Percentiles rank a stretch among this genome's conserved stretches.
Conservation (phyloP, 1,140 invertebrate genomes). For the Tetranychus cinnabarinus region DNA sequence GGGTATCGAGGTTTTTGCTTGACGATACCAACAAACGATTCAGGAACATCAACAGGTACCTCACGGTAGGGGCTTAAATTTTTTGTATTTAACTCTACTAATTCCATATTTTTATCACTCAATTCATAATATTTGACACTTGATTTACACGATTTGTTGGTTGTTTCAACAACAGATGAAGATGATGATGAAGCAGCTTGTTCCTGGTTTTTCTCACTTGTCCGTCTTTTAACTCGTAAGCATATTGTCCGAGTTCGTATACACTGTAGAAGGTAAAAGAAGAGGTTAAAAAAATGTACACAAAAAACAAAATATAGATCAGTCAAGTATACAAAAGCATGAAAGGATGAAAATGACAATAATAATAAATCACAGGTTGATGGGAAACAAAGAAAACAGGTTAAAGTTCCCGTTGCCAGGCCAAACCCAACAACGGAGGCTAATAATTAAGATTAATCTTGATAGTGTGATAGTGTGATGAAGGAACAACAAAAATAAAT, state of each 20-base stretch:
- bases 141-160: too few species aligned
- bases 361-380: too few species aligned
- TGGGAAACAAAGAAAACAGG: too few species aligned
- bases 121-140: neutral
- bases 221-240: conserved; percentile 61
- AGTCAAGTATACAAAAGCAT: too few species aligned
- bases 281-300: neutral
- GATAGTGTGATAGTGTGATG: too few species aligned
- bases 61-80: conserved; percentile 31
- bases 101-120: conserved; percentile 9
- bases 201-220: conserved; percentile 28
- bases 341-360: too few species aligned
- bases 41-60: conserved; percentile 94
- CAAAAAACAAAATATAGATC: too few species aligned
- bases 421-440: too few species aligned
- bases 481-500: neutral
- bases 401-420: too few species aligned
- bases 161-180: neutral
- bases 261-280: conserved; percentile 39
- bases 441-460: too few species aligned
- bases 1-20: conserved; percentile 11
- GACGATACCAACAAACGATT: conserved; percentile 45
- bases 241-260: conserved; percentile 81
- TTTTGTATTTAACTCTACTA: conserved; percentile 7
- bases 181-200: neutral